Evolutionary conservation across 2,888 invertebrate species (phyloP), one percentile per base, ranked within the genome.

Genomic region (Synanthedon vespiformis): DNA sequence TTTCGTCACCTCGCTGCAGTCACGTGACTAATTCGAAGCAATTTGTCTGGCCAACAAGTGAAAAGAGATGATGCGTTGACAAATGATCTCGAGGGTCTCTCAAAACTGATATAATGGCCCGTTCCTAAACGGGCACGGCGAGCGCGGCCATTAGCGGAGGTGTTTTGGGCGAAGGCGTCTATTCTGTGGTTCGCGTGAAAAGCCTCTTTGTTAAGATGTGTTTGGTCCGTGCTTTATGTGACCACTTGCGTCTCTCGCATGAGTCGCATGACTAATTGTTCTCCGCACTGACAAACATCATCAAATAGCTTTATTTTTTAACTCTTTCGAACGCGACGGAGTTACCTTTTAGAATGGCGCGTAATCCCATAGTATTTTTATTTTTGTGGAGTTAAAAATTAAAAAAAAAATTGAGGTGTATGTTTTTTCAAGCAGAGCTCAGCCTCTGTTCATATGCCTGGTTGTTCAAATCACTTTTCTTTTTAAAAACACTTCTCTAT

Each of bases 21-120:
- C 83, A 85, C 77, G 80, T 82, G 84, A 86, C 84, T 85, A 85
- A 86, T 87, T 78, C 77, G 66, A 80, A 70, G 77, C 85, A 80
- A 87, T 86, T 85, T 84, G 86, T 86, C 85, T 74, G 65, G 71
- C 77, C 77, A 77, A 68, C 75, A 65, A 77, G 75, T 83, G 83
- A 85, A 86, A 84, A 81, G 85, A 84, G 77, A 77, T 83, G 84
- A 83, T 80, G 83, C 69, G 72, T 74, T 86, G 85, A 86, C 86
- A 86, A 87, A 87, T 86, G 77, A 78, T 74, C 75, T 75, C 72
- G 81, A 81, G 84, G 80, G 77, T 72, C 83, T 82, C 73, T 86
- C 85, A 84, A 85, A 86, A 86, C 85, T 86, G 71, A 84, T 74
- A 84, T 86, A 86, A 87, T 86, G 81, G 80, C 65, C 81, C 82